These are phyloP conservation scores for Butorides virescens DNA, from an alignment of 2,113 vertebrate genomes.

Conservation along the genomic window DNA sequence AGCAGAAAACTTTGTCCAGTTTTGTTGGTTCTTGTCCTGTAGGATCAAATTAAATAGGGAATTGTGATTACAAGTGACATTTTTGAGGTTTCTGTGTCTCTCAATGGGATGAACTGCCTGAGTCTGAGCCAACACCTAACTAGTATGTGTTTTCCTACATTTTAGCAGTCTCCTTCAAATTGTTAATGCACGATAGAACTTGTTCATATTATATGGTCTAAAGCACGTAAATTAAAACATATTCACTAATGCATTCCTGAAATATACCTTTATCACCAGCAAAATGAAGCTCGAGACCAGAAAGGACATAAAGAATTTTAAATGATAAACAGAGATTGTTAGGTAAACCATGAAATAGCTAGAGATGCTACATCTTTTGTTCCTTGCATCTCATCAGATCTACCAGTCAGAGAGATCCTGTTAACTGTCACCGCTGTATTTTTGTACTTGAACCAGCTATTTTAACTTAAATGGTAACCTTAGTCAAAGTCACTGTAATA, in stretches of 20 bases:
- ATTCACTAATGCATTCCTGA: background rate
- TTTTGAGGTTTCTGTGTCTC: background rate
- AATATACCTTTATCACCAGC: background rate
- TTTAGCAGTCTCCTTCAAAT: background rate
- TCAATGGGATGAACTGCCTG: background rate
- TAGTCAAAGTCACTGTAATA: background rate
- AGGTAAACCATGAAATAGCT: background rate
- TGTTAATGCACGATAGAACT: background rate
- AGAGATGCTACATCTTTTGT: background rate
- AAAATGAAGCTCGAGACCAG: background rate
- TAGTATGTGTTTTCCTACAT: accelerated
- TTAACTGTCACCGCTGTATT: background rate
- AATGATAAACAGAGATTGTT: background rate
- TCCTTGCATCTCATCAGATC: background rate
- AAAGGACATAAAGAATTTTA: background rate
- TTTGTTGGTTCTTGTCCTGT: background rate
- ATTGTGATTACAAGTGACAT: background rate
- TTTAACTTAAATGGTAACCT: background rate
- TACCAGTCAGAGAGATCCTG: background rate
- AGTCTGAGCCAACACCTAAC: background rate
- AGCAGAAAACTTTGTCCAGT: background rate
- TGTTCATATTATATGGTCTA: background rate
- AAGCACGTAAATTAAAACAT: background rate
- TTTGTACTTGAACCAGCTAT: background rate
- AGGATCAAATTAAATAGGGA: background rate